These are phyloP conservation scores for Triplophysa tibetana DNA, from an alignment of 2,113 vertebrate genomes.

Conservation along the genomic window DNA sequence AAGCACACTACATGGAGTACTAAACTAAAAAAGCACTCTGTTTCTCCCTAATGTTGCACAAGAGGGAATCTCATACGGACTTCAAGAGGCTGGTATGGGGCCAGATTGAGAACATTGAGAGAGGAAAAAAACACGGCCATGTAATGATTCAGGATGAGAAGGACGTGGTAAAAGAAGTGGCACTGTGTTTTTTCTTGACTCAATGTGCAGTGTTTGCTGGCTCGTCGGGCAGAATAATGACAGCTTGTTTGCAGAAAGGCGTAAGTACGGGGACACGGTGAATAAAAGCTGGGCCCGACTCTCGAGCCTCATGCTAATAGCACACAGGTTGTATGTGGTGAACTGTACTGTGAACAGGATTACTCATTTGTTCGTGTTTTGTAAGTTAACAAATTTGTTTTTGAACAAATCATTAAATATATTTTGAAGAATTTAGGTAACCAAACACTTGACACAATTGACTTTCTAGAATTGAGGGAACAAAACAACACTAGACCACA, in stretches of 20 bases:
- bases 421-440: too few relatives aligned
- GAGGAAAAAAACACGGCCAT: constrained; percentile 55
- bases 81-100: constrained; percentile 25
- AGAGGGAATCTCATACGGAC: background rate
- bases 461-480: too few relatives aligned
- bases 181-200: constrained; percentile 66
- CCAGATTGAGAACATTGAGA: constrained; percentile 39
- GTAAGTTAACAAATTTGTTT: constrained; percentile 39
- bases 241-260: constrained; percentile 73
- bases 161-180: constrained; percentile 55
- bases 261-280: constrained; percentile 63
- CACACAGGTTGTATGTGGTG: constrained; percentile 48
- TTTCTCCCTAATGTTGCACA: background rate
- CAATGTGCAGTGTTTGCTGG: constrained; percentile 71
- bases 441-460: too few relatives aligned
- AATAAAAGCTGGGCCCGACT: constrained; percentile 64
- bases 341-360: constrained; percentile 56
- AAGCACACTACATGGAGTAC: background rate
- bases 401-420: too few relatives aligned
- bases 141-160: constrained; percentile 55
- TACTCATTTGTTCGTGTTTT: constrained; percentile 52
- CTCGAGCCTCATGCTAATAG: constrained; percentile 69
- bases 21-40: constrained; percentile 20
- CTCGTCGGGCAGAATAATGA: constrained; percentile 74
- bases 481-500: too few relatives aligned